These are phyloP conservation scores for Polypterus senegalus DNA, from an alignment of 2,113 vertebrate genomes.

Conservation along the genomic window DNA sequence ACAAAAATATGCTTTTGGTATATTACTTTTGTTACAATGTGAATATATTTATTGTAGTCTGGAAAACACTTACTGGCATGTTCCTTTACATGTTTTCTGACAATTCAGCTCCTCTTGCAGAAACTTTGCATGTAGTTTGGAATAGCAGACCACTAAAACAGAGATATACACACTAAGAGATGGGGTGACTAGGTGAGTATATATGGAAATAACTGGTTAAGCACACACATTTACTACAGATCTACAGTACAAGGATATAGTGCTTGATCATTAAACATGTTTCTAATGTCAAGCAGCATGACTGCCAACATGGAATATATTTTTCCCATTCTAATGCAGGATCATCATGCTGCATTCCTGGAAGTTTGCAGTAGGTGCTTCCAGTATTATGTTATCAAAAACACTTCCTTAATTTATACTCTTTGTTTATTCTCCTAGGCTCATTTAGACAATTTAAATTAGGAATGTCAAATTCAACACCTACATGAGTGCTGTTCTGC, in stretches of 20 bases:
- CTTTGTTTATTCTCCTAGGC: neutral
- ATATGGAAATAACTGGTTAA: too few species aligned
- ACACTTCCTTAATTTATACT: neutral
- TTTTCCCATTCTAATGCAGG: too few species aligned
- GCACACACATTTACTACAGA: too few species aligned
- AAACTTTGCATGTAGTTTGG: slow-evolving; percentile 42
- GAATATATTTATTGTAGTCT: neutral
- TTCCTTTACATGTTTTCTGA: slow-evolving; percentile 48
- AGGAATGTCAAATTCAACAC: neutral
- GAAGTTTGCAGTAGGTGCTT: too few species aligned
- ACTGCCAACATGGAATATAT: too few species aligned
- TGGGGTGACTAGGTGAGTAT: too few species aligned
- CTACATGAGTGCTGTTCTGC: too few species aligned
- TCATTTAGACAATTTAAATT: neutral
- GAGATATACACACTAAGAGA: neutral
- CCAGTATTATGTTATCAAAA: neutral
- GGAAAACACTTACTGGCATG: slow-evolving; percentile 49
- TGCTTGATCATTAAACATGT: too few species aligned
- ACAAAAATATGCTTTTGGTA: slow-evolving; percentile 19
- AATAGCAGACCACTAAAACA: slow-evolving; percentile 61
- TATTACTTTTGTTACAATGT: neutral
- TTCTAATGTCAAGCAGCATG: too few species aligned
- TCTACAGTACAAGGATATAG: too few species aligned
- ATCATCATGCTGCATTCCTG: too few species aligned
- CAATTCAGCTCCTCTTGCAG: slow-evolving; percentile 57